phyloP scores from a whole-genome alignment of 2,113 vertebrate species.

The Bombycilla garrulus region DNA sequence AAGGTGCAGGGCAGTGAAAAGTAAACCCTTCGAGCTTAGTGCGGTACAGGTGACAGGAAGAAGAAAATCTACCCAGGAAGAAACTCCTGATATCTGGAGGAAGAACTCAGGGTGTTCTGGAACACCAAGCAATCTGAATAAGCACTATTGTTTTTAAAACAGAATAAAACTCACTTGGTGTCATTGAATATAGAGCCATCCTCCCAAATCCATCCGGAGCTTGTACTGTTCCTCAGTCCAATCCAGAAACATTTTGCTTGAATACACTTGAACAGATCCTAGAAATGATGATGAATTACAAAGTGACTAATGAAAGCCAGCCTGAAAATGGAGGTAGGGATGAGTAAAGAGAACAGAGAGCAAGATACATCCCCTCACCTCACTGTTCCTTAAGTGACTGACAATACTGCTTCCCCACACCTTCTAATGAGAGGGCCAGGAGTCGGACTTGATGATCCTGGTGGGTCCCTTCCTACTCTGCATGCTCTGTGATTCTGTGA shows the following conservation, averaged over 20 bases:
- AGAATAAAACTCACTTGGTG: slow-evolving; percentile 24
- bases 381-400: not conserved
- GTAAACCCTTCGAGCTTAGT: not conserved
- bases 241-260: not conserved
- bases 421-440: not conserved
- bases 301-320: not conserved
- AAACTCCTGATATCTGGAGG: not conserved
- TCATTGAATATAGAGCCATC: not conserved
- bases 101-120: not conserved
- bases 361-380: not conserved
- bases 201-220: slow-evolving; percentile 39
- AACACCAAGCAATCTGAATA: not conserved
- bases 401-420: not conserved
- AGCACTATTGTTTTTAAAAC: not conserved
- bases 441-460: accelerated
- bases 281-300: not conserved
- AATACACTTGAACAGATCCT: slow-evolving; percentile 31
- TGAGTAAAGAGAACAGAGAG: not conserved
- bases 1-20: not conserved
- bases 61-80: not conserved
- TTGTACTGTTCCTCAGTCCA: slow-evolving; percentile 24
- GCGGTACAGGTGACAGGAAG: not conserved
- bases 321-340: not conserved
- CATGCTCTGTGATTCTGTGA: not conserved
- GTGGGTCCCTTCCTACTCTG: not conserved